Percentiles rank a stretch among this genome's conserved stretches.
These are phyloP conservation scores for Rhopalosiphum padi DNA, from an alignment of 1,140 invertebrate species.

Conservation along the genomic window DNA sequence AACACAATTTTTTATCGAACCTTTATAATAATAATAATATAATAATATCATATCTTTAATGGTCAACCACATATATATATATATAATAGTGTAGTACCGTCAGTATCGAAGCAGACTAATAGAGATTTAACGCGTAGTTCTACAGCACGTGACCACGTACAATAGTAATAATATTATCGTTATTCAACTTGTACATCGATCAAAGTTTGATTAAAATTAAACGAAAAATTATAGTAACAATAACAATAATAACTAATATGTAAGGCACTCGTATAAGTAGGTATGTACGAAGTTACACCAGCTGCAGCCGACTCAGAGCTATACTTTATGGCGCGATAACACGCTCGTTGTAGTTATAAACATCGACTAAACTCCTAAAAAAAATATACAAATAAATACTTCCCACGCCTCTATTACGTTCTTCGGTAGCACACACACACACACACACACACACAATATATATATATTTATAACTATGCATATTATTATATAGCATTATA, in stretches of 20 bases:
- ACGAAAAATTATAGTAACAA: not conserved
- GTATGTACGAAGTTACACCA: not conserved
- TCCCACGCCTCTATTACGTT: not conserved
- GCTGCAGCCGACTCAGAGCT: not conserved
- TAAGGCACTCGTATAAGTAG: not conserved
- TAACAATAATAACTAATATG: not conserved
- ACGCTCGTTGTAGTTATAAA: not conserved
- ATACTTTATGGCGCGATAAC: not conserved
- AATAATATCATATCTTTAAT: not conserved
- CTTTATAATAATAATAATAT: not conserved
- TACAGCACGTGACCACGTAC: not conserved
- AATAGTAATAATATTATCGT: not conserved
- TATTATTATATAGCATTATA: not conserved
- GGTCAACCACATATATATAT: not conserved
- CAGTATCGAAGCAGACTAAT: not conserved
- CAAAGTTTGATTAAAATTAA: not conserved
- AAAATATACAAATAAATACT: not conserved
- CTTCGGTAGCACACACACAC: not conserved
- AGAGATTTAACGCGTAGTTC: not conserved
- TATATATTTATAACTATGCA: not conserved
- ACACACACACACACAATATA: too few species aligned
- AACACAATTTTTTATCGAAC: not conserved
- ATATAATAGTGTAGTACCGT: too few species aligned
- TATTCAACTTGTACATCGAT: not conserved
- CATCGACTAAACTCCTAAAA: not conserved